Conservation (phyloP, 2,797 vertebrate species). For the Typhlichthys eigenmanni region DNA sequence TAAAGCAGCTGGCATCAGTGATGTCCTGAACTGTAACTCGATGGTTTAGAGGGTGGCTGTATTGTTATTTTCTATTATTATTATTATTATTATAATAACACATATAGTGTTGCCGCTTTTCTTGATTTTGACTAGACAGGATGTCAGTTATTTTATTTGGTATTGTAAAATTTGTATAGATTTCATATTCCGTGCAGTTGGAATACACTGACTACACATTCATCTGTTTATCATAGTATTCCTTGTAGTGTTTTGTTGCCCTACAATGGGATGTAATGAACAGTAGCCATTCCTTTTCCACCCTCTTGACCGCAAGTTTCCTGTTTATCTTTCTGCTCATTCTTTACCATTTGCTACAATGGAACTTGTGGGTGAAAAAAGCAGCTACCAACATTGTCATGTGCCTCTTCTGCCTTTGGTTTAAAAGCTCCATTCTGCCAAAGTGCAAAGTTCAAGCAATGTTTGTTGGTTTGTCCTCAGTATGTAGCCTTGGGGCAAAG, state of each 20-base stretch:
- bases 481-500: slow-evolving; percentile 16
- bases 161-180: slow-evolving; percentile 93
- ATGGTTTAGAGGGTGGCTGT: slow-evolving; percentile 87
- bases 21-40: slow-evolving; percentile 92
- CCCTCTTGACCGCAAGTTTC: slow-evolving; percentile 35
- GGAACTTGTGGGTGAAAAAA: slow-evolving; percentile 13
- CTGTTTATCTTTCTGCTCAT: slow-evolving; percentile 38
- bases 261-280: slow-evolving; percentile 43
- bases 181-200: slow-evolving; percentile 92
- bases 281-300: slow-evolving; percentile 54
- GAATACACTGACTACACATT: slow-evolving; percentile 77
- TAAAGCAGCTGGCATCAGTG: slow-evolving; percentile 97
- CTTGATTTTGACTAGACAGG: slow-evolving; percentile 78
- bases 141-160: slow-evolving; percentile 72
- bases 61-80: slow-evolving; percentile 95
- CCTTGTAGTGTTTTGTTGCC: slow-evolving; percentile 37
- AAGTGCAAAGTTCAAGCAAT: slow-evolving; percentile 12
- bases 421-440: slow-evolving; percentile 22
- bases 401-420: slow-evolving; percentile 25
- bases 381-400: not conserved
- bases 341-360: slow-evolving; percentile 21
- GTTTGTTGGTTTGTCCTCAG: slow-evolving; percentile 17
- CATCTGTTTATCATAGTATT: slow-evolving; percentile 53
- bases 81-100: slow-evolving; percentile 76
- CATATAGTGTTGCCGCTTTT: slow-evolving; percentile 74